Conservation (phyloP, 2,797 vertebrate species). For the Gadopsis bispinosus region DNA sequence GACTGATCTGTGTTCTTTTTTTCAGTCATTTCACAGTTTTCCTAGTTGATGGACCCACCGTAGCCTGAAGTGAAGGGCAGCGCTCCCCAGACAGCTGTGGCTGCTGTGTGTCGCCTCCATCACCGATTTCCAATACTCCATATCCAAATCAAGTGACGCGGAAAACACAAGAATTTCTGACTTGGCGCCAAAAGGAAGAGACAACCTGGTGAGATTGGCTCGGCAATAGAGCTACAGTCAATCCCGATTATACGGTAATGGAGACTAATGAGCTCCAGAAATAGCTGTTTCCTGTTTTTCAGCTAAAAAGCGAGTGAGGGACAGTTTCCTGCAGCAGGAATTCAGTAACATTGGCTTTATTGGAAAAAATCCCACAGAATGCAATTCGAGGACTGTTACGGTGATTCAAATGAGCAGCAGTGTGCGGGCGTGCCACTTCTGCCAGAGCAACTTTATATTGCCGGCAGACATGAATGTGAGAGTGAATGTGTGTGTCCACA, state of each 20-base stretch:
- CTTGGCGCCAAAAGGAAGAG: slow-evolving; percentile 33
- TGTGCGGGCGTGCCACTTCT: not conserved
- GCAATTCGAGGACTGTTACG: not conserved
- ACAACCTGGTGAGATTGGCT: slow-evolving; percentile 14
- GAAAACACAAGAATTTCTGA: slow-evolving; percentile 33
- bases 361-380: not conserved
- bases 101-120: slow-evolving; percentile 28
- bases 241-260: slow-evolving; percentile 24
- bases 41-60: slow-evolving; percentile 11
- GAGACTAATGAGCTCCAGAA: slow-evolving; percentile 50
- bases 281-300: slow-evolving; percentile 56
- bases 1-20: not conserved
- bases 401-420: not conserved
- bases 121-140: slow-evolving; percentile 52
- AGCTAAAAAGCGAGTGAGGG: slow-evolving; percentile 18
- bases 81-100: slow-evolving; percentile 4
- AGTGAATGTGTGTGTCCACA: not conserved
- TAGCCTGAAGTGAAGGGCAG: slow-evolving; percentile 34
- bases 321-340: slow-evolving; percentile 15
- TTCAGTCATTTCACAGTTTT: slow-evolving; percentile 1
- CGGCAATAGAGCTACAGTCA: slow-evolving; percentile 12
- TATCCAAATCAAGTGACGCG: slow-evolving; percentile 44
- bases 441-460: not conserved
- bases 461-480: not conserved
- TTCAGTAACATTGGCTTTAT: not conserved